Conservation (phyloP, 2,113 vertebrate genomes). For the Tringa solitaria region DNA sequence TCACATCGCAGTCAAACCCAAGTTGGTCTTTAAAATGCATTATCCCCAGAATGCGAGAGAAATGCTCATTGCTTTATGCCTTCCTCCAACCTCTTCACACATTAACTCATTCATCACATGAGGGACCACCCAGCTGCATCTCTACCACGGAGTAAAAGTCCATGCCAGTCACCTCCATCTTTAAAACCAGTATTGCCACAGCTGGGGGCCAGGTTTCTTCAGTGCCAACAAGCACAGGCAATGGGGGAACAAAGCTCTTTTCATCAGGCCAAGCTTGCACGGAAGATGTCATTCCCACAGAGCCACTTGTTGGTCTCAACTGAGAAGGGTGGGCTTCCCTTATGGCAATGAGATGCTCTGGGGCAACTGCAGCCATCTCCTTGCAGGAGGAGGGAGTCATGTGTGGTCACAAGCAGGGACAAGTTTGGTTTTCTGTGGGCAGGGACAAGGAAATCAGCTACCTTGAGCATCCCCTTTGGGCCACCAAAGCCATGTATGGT, state of each 20-base stretch:
- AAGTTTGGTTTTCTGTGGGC: not conserved
- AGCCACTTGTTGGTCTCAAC: not conserved
- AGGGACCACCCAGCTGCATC: slow-evolving; percentile 26
- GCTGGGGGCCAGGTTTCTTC: slow-evolving; percentile 32
- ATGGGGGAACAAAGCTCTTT: slow-evolving; percentile 35
- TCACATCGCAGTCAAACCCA: not conserved
- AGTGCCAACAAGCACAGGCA: not conserved
- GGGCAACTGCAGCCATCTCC: not conserved
- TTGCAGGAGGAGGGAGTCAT: not conserved
- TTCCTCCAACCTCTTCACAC: not conserved
- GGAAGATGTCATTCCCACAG: fast-evolving
- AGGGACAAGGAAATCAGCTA: not conserved
- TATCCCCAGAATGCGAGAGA: not conserved
- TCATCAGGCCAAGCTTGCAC: not conserved
- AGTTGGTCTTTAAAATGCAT: slow-evolving; percentile 23
- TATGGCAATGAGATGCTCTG: fast-evolving
- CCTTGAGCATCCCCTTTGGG: not conserved
- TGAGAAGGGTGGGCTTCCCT: not conserved
- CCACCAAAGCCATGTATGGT: fast-evolving
- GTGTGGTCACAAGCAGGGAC: not conserved
- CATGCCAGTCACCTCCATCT: not conserved
- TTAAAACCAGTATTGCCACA: slow-evolving; percentile 18
- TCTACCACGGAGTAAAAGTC: not conserved
- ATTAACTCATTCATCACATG: not conserved
- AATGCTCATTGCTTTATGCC: not conserved